Evolutionary conservation across 2,797 vertebrate species (phyloP).

Genomic region (Enteromius fasciolatus): DNA sequence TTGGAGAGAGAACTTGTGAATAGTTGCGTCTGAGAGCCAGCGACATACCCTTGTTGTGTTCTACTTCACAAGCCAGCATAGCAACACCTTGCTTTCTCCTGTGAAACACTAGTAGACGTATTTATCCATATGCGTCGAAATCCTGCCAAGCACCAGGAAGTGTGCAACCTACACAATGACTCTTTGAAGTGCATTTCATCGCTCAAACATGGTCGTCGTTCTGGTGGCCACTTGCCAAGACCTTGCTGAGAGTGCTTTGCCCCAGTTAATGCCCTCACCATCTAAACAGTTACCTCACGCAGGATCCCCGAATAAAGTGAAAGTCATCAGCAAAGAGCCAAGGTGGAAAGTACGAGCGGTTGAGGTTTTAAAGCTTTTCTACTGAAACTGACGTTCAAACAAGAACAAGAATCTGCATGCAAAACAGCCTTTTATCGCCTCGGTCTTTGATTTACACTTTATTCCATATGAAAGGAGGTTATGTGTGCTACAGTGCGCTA

Average conservation of each 20-base stretch:
- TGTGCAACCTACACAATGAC: constrained; percentile 66
- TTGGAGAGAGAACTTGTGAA: constrained; percentile 25
- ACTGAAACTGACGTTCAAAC: constrained; percentile 62
- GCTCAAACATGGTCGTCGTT: constrained; percentile 76
- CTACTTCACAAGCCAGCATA: background rate
- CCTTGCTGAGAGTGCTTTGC: constrained; percentile 78
- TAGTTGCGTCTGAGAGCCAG: background rate
- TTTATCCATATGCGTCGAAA: constrained; percentile 62
- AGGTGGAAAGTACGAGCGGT: constrained; percentile 64
- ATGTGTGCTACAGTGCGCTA: background rate
- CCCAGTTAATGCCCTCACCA: constrained; percentile 70
- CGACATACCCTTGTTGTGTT: background rate
- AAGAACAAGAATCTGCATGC: constrained; percentile 63
- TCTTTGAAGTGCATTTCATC: constrained; percentile 72
- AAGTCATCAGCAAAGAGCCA: constrained; percentile 71
- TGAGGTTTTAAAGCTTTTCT: constrained; percentile 62
- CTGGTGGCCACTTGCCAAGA: constrained; percentile 77
- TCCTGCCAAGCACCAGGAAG: constrained; percentile 76
- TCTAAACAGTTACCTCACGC: constrained; percentile 56
- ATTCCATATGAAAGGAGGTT: constrained; percentile 36
- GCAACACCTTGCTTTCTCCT: constrained; percentile 27
- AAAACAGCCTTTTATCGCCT: constrained; percentile 55
- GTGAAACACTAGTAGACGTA: constrained; percentile 32
- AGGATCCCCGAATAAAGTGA: constrained; percentile 77
- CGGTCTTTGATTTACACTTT: constrained; percentile 38